Conservation (phyloP, 35 echinoderm and acorn worm species). For the Eucidaris tribuloides region DNA sequence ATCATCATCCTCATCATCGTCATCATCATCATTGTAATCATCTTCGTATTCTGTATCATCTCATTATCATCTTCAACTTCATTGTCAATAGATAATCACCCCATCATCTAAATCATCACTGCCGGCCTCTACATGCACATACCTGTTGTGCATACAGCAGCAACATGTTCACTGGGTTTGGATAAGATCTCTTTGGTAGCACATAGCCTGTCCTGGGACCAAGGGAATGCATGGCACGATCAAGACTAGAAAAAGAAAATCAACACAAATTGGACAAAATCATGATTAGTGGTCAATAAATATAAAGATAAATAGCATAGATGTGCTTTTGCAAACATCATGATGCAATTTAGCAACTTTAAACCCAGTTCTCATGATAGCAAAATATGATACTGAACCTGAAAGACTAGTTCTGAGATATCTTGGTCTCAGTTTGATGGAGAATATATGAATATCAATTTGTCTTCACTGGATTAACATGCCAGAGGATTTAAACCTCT, state of each 20-base stretch:
- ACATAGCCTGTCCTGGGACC: conserved; percentile 74
- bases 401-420: background rate
- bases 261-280: background rate
- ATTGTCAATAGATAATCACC: too few relatives aligned
- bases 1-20: background rate
- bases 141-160: conserved; percentile 59
- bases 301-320: background rate
- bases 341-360: background rate
- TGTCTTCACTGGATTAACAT: too few relatives aligned
- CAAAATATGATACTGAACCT: background rate
- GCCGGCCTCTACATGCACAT: too few relatives aligned
- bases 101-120: too few relatives aligned
- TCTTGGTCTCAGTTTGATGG: too few relatives aligned
- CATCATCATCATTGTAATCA: background rate
- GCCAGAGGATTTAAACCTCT: too few relatives aligned
- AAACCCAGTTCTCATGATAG: background rate
- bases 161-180: conserved; percentile 62
- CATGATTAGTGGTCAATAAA: too few relatives aligned
- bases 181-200: conserved; percentile 41
- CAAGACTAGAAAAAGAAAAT: conserved; percentile 43
- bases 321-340: too few relatives aligned
- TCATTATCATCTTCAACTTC: too few relatives aligned
- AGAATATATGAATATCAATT: too few relatives aligned
- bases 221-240: conserved; percentile 57
- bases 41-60: too few relatives aligned